Evolutionary conservation across 2,797 vertebrate species (phyloP).

Genomic region (Sebastiscus tertius): DNA sequence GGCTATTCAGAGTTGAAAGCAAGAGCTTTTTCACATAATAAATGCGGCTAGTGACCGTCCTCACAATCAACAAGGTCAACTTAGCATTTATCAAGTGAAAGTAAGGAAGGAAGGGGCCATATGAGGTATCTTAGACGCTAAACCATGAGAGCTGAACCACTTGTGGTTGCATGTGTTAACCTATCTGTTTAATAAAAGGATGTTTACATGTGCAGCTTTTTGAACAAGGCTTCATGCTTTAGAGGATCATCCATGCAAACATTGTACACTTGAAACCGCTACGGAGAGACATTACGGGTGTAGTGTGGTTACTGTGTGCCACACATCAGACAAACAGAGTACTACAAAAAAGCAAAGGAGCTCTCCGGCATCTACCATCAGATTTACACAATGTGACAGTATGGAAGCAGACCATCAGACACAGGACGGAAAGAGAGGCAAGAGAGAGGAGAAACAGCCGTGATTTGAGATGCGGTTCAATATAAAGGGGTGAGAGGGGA

Average conservation of each 20-base stretch:
- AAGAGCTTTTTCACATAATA: constrained; percentile 31
- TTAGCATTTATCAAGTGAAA: constrained; percentile 17
- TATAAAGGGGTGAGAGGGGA: constrained; percentile 25
- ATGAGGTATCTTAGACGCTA: not conserved
- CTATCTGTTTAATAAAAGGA: constrained; percentile 1
- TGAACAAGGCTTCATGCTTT: constrained; percentile 13
- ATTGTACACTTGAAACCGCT: not conserved
- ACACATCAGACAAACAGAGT: constrained; percentile 9
- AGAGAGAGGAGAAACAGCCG: constrained; percentile 7
- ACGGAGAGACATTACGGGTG: not conserved
- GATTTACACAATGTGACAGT: constrained; percentile 38
- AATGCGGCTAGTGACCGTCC: constrained; percentile 30
- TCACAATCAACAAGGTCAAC: constrained; percentile 39
- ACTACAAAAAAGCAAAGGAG: constrained; percentile 5
- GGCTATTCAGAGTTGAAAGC: constrained; percentile 49
- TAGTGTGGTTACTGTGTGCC: constrained; percentile 4
- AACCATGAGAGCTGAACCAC: not conserved
- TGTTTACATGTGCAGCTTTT: not conserved
- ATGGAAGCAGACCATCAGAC: constrained; percentile 48
- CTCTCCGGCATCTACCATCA: not conserved
- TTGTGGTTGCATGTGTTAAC: not conserved
- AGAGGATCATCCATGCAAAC: not conserved
- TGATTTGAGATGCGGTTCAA: constrained; percentile 25
- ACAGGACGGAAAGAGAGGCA: constrained; percentile 29
- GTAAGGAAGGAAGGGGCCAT: not conserved